These are phyloP conservation scores for human DNA, from an alignment of 2,113 vertebrate species.

Conservation along the genomic window DNA sequence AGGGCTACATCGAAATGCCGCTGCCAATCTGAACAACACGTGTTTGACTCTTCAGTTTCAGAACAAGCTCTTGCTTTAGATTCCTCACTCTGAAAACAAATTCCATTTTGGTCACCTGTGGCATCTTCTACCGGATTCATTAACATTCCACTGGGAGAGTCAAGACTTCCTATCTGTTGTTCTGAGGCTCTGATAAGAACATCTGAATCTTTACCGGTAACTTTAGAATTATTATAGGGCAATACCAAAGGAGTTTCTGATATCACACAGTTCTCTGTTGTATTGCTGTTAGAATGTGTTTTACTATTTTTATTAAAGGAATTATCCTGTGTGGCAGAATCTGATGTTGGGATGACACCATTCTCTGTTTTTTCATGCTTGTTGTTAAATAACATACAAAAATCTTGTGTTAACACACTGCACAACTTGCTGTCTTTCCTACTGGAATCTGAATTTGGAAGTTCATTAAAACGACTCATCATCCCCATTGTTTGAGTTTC, in stretches of 20 bases:
- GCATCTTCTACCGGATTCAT: slow-evolving; percentile 27
- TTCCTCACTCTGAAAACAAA: slow-evolving; percentile 36
- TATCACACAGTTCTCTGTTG: slow-evolving; percentile 52
- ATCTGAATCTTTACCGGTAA: slow-evolving; percentile 10
- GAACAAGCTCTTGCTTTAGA: not conserved
- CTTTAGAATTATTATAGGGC: not conserved
- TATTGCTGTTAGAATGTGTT: not conserved
- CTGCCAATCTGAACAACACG: slow-evolving; percentile 84
- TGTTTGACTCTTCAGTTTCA: slow-evolving; percentile 52
- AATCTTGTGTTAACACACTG: slow-evolving; percentile 39
- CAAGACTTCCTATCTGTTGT: slow-evolving; percentile 50
- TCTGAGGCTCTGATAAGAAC: slow-evolving; percentile 20
- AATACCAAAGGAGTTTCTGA: slow-evolving; percentile 47
- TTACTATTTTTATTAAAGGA: not conserved
- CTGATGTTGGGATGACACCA: not conserved
- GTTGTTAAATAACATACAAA: slow-evolving; percentile 55
- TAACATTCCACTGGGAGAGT: not conserved
- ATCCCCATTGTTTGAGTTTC: slow-evolving; percentile 37
- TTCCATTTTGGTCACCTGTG: not conserved
- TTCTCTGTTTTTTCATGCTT: slow-evolving; percentile 39
- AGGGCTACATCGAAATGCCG: slow-evolving; percentile 88
- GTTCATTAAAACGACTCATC: slow-evolving; percentile 49
- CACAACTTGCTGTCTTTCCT: slow-evolving; percentile 32
- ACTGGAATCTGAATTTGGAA: slow-evolving; percentile 55
- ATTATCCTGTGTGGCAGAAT: not conserved